Evolutionary conservation across 1,140 invertebrate genomes (phyloP).

Genomic region (Marisa cornuarietis): DNA sequence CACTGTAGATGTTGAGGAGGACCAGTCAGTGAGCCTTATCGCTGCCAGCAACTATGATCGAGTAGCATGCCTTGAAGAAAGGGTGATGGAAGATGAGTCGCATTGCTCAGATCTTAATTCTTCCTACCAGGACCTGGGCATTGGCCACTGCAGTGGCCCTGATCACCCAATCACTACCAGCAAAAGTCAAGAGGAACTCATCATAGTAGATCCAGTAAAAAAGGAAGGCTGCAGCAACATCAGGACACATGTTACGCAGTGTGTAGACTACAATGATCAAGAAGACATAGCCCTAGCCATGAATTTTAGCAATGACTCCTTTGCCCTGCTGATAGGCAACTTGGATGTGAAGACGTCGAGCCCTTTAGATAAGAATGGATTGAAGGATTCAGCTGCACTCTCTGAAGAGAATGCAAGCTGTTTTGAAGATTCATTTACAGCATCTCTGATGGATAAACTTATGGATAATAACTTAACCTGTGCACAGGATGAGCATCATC

Average conservation of each 20-base stretch:
- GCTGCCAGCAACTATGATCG: constrained; percentile 58
- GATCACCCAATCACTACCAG: no score
- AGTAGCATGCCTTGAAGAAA: constrained; percentile 33
- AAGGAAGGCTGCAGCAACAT: neutral
- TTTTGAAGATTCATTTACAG: constrained; percentile 45
- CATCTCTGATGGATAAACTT: constrained; percentile 50
- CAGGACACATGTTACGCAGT: neutral
- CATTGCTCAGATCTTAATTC: neutral
- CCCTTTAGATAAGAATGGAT: neutral
- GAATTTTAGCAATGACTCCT: constrained; percentile 21
- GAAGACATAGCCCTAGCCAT: constrained; percentile 11
- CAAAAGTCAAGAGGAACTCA: no score
- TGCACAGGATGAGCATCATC: neutral
- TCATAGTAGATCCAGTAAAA: no score
- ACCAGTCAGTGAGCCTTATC: constrained; percentile 38
- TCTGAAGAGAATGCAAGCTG: constrained; percentile 1
- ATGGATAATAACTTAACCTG: constrained; percentile 23
- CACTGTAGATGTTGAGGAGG: constrained; percentile 13
- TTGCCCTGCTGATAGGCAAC: neutral
- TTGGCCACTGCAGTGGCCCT: no score
- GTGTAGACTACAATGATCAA: neutral
- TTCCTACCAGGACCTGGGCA: constrained; percentile 7
- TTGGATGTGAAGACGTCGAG: neutral
- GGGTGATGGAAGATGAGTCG: constrained; percentile 21
- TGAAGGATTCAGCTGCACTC: no score